Conservation (phyloP, 2,888 invertebrate genomes). For the Ectemnius continuus region DNA sequence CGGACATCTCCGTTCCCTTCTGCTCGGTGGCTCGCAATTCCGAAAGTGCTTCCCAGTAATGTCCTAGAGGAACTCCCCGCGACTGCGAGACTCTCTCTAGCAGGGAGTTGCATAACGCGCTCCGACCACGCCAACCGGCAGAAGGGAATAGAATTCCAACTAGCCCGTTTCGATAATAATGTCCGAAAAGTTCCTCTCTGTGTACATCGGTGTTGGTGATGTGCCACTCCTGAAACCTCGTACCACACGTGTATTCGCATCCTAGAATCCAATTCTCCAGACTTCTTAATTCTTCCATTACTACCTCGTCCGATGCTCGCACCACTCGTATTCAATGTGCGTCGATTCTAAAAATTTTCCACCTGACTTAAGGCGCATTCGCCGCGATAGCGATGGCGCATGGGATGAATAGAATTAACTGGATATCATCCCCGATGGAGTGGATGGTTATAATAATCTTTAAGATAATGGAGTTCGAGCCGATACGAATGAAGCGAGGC, state of each 20-base stretch:
- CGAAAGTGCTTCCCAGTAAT: conserved; percentile 42
- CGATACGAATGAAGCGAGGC: too few relatives aligned
- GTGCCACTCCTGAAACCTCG: conserved; percentile 1
- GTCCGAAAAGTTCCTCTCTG: conserved; percentile 38
- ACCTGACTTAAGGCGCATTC: too few relatives aligned
- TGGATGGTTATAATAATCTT: too few relatives aligned
- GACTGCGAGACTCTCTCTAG: conserved; percentile 16
- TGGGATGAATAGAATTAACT: too few relatives aligned
- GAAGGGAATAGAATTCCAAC: conserved; percentile 52
- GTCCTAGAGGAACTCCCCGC: conserved; percentile 19
- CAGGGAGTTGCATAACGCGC: conserved; percentile 32
- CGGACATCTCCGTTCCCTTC: background rate
- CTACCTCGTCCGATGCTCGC: conserved; percentile 1
- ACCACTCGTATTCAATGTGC: background rate
- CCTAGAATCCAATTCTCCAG: background rate
- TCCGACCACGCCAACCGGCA: conserved; percentile 10
- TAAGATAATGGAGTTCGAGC: too few relatives aligned
- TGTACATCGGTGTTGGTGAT: background rate
- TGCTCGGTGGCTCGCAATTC: conserved; percentile 37
- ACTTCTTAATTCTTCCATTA: conserved; percentile 11
- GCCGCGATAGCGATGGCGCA: too few relatives aligned
- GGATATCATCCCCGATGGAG: too few relatives aligned
- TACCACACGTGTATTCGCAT: background rate
- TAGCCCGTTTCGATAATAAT: conserved; percentile 59
- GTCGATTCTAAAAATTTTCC: too few relatives aligned